Base-by-base conservation (phyloP, 2,797 vertebrate species). In the Telmatherina bonti region DNA sequence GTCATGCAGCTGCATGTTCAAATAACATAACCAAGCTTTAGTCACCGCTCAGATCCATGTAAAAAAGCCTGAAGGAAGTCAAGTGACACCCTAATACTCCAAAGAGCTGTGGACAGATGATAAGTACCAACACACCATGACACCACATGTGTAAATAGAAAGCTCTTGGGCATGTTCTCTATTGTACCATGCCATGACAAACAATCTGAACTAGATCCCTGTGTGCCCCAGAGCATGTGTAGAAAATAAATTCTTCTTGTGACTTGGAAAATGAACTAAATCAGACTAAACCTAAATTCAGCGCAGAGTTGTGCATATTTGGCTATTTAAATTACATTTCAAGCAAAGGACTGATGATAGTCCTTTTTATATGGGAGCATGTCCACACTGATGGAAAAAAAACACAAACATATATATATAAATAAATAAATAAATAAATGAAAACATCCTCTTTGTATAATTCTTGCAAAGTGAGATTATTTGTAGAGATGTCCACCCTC, bases 61-160 rank as follows among this genome's bases (percentile, higher is more conserved):
- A 64, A 47, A 69, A 56, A 64, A 74, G 38, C 69, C 78, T 72
- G 36, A 45, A 73, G 58, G 79, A 58, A 67, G 69, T 81, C 64
- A 27, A 72, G 63, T 70, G 75, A 86, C 74, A 70, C 75, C 67
- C 72, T 60, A 70, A 67, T 70, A 62, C 63, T 74, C 66, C 67
- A 67, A 88, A 67, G 81, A 82, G 75, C 59, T 68, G 69, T 54
- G 77, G 87, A 85, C 54, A 59, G 62, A 81, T 62, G 70, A 86
- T 85, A 85, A 87, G 78, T 65, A 65, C 64, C 69, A 65, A 61
- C 72, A 70, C 79, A 72, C 75, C 76, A 65, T 74, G 76, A 86
- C 60, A 52, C 77, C 71, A 79, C 67, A 82, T 24, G 70, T 59
- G 54, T 20, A 74, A 76, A 86, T 85, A 85, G 86, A 62, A 80